Evolutionary conservation across 2,888 invertebrate species (phyloP), one percentile per base, ranked within the genome.

Genomic region (Rhamnusium bicolor): DNA sequence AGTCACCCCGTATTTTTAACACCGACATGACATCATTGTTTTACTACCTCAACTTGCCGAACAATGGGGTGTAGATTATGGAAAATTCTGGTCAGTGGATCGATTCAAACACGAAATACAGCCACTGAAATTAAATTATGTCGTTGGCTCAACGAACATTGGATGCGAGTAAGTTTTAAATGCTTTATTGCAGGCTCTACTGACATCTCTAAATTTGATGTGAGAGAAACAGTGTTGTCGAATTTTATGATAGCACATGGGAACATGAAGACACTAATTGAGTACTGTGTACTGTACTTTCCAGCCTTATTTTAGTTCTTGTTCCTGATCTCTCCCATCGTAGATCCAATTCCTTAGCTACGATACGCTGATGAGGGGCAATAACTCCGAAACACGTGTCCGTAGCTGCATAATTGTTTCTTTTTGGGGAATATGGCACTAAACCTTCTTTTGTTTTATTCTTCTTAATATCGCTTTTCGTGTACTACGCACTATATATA

Each of bases 1-100:
- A 21, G 2, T 5, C 24, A 14, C 54, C 10, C 24, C 54, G 21
- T 21, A 24, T 18, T 12, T 21, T 14, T 18, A 63, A 49, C 49
- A 49, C 49, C 49, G 51, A 14, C 16, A 14, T 47, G 63, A 24
- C 18, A 16, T 27, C 27, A 24, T 47, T 63, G 63, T 63, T 18
- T 63, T 49, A 27, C 24, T 49, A 29, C 63, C 63, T 16, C 63
- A 63, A 63, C 49, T 49, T n/a, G 16, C 14, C 63, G 24, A 49
- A 24, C 24, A 51, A 18, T 47, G 51, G 46, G 63, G 49, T 47
- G 61, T 49, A 29, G 27, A 63, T 27, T 8, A 27, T 49, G 51
- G 61, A 62, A 19, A 62, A 62, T 46, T 46, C 47, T 62, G 61
- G 40, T 24, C 61, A 16, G 8, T 12, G 21, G 61, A 61, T 61